Evolutionary conservation across 2,797 vertebrate genomes (phyloP).

Genomic region (Sparus aurata): DNA sequence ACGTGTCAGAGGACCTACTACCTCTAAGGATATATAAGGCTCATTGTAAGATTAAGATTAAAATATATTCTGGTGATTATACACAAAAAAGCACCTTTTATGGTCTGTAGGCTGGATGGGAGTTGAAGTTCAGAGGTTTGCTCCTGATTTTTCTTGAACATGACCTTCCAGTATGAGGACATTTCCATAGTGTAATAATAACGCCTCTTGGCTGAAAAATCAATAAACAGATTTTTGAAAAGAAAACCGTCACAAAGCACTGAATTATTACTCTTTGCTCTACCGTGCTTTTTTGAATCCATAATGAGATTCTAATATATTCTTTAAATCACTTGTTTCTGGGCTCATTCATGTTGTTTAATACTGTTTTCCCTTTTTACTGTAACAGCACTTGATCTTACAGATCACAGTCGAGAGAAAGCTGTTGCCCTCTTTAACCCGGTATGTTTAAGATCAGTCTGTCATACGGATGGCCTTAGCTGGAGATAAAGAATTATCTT

Average conservation of each 20-base stretch:
- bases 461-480: constrained; percentile 31
- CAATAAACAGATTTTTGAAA: not conserved
- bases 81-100: too few species aligned
- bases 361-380: constrained; percentile 12
- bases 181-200: not conserved
- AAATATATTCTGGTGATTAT: too few species aligned
- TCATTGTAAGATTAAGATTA: too few species aligned
- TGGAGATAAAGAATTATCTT: constrained; percentile 31
- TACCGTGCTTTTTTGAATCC: not conserved
- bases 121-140: not conserved
- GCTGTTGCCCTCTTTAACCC: constrained; percentile 28
- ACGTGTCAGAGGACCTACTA: too few species aligned
- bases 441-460: constrained; percentile 12
- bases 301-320: not conserved
- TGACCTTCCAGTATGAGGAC: not conserved
- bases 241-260: not conserved
- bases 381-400: constrained; percentile 12
- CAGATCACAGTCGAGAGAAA: constrained; percentile 21
- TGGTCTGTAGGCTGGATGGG: not conserved
- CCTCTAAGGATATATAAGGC: too few species aligned
- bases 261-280: not conserved
- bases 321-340: constrained; percentile 9
- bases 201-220: constrained; percentile 4
- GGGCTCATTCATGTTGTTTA: constrained; percentile 16
- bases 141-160: not conserved